Conservation (phyloP, 2,888 invertebrate genomes). For the Tuberolachnus salignus region DNA sequence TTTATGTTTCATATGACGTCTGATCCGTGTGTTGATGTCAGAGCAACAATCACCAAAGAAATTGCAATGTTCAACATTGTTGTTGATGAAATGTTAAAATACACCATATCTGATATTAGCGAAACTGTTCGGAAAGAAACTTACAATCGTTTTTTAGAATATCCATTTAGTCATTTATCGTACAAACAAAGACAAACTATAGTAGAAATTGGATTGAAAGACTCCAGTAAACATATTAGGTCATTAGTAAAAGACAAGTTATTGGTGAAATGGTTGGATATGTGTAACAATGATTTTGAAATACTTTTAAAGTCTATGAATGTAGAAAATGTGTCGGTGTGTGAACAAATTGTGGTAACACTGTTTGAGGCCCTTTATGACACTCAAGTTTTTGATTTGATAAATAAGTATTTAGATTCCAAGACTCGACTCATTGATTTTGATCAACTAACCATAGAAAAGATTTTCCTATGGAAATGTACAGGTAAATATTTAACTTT, state of each 20-base stretch:
- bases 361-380: conserved; percentile 41
- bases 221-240: conserved; percentile 15
- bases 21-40: conserved; percentile 37
- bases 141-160: conserved; percentile 27
- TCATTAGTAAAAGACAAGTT: conserved; percentile 18
- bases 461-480: conserved; percentile 51
- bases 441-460: conserved; percentile 31
- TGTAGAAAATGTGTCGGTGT: conserved; percentile 34
- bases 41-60: conserved; percentile 24
- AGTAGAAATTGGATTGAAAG: conserved; percentile 34
- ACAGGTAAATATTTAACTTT: conserved; percentile 40
- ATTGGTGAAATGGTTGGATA: neutral
- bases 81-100: conserved; percentile 38
- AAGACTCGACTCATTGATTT: conserved; percentile 28
- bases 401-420: conserved; percentile 1
- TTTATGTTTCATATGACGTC: conserved; percentile 44
- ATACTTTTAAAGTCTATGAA: conserved; percentile 9
- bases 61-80: conserved; percentile 24
- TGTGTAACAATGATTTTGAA: conserved; percentile 24
- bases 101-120: conserved; percentile 12
- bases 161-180: conserved; percentile 29
- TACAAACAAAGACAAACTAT: conserved; percentile 25
- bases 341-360: conserved; percentile 19
- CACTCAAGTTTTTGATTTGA: conserved; percentile 25
- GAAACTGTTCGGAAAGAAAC: conserved; percentile 49